Evolutionary conservation across 2,113 vertebrate genomes (phyloP).

Genomic region (Misgurnus anguillicaudatus): DNA sequence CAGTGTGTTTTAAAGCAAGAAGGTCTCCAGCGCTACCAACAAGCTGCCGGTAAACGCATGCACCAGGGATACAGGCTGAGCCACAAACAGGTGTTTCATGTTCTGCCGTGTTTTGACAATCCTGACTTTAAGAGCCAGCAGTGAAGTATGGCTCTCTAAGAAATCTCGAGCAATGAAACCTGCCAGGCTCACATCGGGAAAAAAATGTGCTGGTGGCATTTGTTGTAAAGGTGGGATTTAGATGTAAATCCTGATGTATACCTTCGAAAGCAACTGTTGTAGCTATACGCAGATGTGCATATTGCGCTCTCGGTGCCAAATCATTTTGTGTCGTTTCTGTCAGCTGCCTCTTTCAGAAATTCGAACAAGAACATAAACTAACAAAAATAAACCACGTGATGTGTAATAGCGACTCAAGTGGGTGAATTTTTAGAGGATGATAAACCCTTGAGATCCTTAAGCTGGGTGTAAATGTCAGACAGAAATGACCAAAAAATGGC

Average conservation of each 20-base stretch:
- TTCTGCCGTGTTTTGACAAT: slow-evolving; percentile 38
- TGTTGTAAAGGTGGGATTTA: slow-evolving; percentile 41
- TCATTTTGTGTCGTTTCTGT: too few species aligned
- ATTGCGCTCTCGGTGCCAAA: neutral
- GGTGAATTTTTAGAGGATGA: too few species aligned
- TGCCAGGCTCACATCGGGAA: slow-evolving; percentile 29
- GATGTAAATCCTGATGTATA: slow-evolving; percentile 9
- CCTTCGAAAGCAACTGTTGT: slow-evolving; percentile 10
- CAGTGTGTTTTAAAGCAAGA: slow-evolving; percentile 29
- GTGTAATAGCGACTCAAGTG: too few species aligned
- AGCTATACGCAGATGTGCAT: neutral
- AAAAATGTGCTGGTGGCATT: slow-evolving; percentile 28
- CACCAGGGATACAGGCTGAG: slow-evolving; percentile 37
- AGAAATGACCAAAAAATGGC: too few species aligned
- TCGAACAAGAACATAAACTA: too few species aligned
- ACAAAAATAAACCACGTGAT: too few species aligned
- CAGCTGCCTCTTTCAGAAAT: too few species aligned
- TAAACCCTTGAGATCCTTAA: too few species aligned
- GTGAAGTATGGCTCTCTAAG: slow-evolving; percentile 18
- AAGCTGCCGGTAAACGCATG: slow-evolving; percentile 40
- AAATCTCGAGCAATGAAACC: slow-evolving; percentile 15
- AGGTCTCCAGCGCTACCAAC: slow-evolving; percentile 35
- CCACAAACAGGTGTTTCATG: slow-evolving; percentile 54
- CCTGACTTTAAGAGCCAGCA: slow-evolving; percentile 23
- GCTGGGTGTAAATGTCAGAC: too few species aligned